Conservation (phyloP, 2,888 invertebrate genomes). For the Oxyscelio sp. region DNA sequence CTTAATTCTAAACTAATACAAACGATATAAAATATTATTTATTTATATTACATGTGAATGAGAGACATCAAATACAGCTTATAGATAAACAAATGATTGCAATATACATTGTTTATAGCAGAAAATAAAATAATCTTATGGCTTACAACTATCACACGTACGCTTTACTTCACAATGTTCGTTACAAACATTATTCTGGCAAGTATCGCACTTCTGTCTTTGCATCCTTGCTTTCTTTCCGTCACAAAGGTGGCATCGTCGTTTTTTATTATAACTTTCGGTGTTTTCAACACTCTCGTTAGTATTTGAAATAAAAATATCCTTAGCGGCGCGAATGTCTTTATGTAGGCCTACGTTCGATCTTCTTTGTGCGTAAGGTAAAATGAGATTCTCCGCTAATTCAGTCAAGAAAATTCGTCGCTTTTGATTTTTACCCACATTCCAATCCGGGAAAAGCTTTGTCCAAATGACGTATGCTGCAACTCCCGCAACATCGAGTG, state of each 20-base stretch:
- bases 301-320: too few species aligned
- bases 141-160: neutral
- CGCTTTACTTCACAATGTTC: neutral
- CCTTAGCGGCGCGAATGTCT: neutral
- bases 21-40: neutral
- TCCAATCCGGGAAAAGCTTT: conserved; percentile 32
- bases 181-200: neutral
- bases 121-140: neutral
- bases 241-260: too few species aligned
- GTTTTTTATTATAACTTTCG: too few species aligned
- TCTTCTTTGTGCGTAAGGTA: conserved; percentile 23
- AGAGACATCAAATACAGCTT: neutral
- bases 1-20: neutral
- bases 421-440: conserved; percentile 24
- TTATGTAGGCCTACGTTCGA: neutral
- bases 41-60: neutral
- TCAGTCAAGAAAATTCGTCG: conserved; percentile 30
- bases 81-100: neutral
- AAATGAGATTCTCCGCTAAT: conserved; percentile 24
- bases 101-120: neutral
- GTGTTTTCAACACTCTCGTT: too few species aligned
- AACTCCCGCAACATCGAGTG: conserved; percentile 31
- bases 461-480: conserved; percentile 39
- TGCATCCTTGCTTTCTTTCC: too few species aligned
- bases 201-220: too few species aligned